Evolutionary conservation across 2,888 invertebrate species (phyloP), one percentile per base, ranked within the genome.

Genomic region (Aphrophora alni): DNA sequence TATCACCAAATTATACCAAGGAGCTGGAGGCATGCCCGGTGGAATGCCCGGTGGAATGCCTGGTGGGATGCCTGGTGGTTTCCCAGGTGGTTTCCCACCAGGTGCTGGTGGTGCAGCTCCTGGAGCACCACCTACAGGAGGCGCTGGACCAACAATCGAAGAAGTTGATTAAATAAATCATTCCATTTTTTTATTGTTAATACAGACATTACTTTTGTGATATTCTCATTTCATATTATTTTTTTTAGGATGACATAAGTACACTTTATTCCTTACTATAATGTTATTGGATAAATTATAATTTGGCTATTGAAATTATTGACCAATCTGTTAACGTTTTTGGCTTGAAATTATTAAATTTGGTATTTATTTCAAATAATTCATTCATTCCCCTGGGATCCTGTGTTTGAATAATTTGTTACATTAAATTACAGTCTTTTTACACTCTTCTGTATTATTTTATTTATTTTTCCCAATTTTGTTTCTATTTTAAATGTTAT

Each of bases 1-100:
- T 89, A 95, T 98, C 88, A 96, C 97, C 82, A 98, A 97, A 90
- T 89, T 98, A 90, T 97, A 98, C 91, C 96, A 96, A 90, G 93
- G 93, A 44, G 95, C 93, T 28, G 95, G 94, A 81, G 93, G 92
- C 25, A 92, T 90, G 14, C 91, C 93, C 4, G 95, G 94, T 82
- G 93, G 92, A 24, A 92, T 90, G 14, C 91, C 93, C 4, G 93
- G 92, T 12, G 94, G 95, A 84, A 90, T 91, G 89, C 93, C 92
- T 71, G 94, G 89, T 90, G 91, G 90, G 25, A 90, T 90, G 33
- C 88, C 89, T 83, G 91, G 91, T 38, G 91, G 90, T 26, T 90
- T 90, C 44, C 88, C 89, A 84, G 90, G n/a, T n/a, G n/a, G n/a
- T n/a, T 14, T 14, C 8, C 44, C 44, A 44, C 12, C 12, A 14